A percentile compares a stretch with the other conserved stretches of the same genome.
Evolutionary conservation across 2,113 vertebrate genomes (phyloP).

Genomic region (Rhinichthys klamathensis): DNA sequence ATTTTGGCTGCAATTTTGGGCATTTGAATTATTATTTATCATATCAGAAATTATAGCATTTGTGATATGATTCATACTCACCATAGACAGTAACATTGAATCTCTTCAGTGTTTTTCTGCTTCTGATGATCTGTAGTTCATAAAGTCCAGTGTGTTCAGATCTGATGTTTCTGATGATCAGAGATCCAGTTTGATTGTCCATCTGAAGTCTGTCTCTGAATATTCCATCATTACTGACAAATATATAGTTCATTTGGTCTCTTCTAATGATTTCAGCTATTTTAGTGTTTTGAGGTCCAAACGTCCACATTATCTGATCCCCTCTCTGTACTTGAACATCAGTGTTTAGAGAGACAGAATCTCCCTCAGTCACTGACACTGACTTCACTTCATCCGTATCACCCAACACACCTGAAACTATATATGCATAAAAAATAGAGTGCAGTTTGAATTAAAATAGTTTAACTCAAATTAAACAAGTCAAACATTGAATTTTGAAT

Average conservation of each 20-base stretch:
- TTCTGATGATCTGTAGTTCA: not conserved
- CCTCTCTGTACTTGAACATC: not conserved
- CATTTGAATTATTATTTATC: not conserved
- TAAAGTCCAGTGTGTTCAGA: constrained; percentile 16
- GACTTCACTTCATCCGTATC: not conserved
- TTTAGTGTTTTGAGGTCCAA: not conserved
- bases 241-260: not conserved
- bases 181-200: not conserved
- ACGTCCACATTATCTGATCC: not conserved
- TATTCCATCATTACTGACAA: not conserved
- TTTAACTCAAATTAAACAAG: too few relatives aligned
- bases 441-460: too few relatives aligned
- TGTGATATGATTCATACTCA: not conserved
- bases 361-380: not conserved
- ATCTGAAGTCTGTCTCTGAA: not conserved
- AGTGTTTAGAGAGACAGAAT: not conserved
- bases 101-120: not conserved
- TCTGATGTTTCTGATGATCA: not conserved
- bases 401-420: not conserved
- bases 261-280: not conserved
- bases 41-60: too few relatives aligned
- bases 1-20: not conserved
- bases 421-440: too few relatives aligned
- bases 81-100: not conserved
- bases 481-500: too few relatives aligned